Evolutionary conservation across 2,888 invertebrate genomes (phyloP).

Genomic region (Miltochrista miniata): DNA sequence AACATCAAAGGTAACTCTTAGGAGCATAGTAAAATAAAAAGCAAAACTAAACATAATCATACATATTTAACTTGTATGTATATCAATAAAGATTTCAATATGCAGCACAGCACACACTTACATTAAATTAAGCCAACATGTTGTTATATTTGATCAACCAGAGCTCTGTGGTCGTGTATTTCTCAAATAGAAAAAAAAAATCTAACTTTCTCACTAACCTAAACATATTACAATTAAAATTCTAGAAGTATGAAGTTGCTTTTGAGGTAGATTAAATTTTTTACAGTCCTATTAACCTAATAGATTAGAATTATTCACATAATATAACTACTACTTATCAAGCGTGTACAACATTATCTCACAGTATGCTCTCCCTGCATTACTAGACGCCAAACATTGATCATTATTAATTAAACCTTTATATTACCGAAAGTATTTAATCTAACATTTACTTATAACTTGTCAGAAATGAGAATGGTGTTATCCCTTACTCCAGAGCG

Average conservation of each 20-base stretch:
- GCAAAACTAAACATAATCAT: slow-evolving; percentile 61
- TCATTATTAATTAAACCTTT: slow-evolving; percentile 44
- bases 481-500: slow-evolving; percentile 14
- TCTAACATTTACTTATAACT: slow-evolving; percentile 34
- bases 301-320: slow-evolving; percentile 80
- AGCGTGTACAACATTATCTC: slow-evolving; percentile 73
- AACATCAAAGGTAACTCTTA: slow-evolving; percentile 50
- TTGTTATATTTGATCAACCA: slow-evolving; percentile 48
- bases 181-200: slow-evolving; percentile 66
- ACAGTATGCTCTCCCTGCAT: slow-evolving; percentile 54
- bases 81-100: slow-evolving; percentile 68
- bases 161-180: slow-evolving; percentile 55
- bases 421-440: slow-evolving; percentile 48
- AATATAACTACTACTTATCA: slow-evolving; percentile 60
- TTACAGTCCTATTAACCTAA: slow-evolving; percentile 83
- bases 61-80: slow-evolving; percentile 63
- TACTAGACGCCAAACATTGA: slow-evolving; percentile 61
- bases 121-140: slow-evolving; percentile 58
- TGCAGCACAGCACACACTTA: slow-evolving; percentile 77
- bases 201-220: slow-evolving; percentile 76
- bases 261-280: slow-evolving; percentile 83
- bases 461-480: slow-evolving; percentile 31
- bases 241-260: slow-evolving; percentile 77
- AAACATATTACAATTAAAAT: slow-evolving; percentile 69
- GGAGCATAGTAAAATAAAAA: slow-evolving; percentile 53